These are phyloP conservation scores for Nannoperca australis DNA, from an alignment of 2,797 vertebrate species.

Conservation along the genomic window DNA sequence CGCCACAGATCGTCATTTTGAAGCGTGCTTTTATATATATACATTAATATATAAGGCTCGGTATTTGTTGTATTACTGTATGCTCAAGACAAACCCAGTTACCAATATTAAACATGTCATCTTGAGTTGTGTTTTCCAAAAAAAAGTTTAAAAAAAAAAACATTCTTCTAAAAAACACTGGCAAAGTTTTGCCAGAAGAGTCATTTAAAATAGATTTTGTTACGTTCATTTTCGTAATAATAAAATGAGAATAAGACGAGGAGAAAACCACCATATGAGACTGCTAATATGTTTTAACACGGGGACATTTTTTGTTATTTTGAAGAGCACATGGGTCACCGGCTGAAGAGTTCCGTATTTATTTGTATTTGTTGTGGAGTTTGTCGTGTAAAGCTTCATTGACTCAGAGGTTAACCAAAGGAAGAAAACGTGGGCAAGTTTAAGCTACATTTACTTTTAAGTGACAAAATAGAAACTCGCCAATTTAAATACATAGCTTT, in stretches of 20 bases:
- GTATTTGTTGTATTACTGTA: constrained; percentile 3
- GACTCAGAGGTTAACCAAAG: constrained; percentile 9
- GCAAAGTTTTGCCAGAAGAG: neutral
- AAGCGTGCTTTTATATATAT: neutral
- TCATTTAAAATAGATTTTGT: neutral
- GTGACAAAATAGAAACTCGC: constrained; percentile 27
- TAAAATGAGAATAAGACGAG: neutral
- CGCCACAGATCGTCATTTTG: neutral
- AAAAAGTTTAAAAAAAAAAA: no score
- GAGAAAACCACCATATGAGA: neutral
- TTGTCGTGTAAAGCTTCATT: constrained; percentile 20
- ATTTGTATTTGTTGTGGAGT: neutral
- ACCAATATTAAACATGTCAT: neutral
- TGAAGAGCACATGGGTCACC: constrained; percentile 17
- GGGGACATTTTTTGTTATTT: neutral
- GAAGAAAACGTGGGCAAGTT: constrained; percentile 4
- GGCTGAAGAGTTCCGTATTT: neutral
- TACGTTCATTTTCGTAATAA: neutral
- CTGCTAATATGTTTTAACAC: neutral
- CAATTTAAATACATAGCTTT: constrained; percentile 81
- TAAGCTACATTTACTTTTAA: constrained; percentile 9
- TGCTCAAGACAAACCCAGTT: neutral
- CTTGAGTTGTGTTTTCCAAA: neutral
- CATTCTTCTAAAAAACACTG: neutral
- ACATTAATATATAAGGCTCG: neutral